Conservation (phyloP, 2,888 invertebrate genomes). For the Arenicola marina region DNA sequence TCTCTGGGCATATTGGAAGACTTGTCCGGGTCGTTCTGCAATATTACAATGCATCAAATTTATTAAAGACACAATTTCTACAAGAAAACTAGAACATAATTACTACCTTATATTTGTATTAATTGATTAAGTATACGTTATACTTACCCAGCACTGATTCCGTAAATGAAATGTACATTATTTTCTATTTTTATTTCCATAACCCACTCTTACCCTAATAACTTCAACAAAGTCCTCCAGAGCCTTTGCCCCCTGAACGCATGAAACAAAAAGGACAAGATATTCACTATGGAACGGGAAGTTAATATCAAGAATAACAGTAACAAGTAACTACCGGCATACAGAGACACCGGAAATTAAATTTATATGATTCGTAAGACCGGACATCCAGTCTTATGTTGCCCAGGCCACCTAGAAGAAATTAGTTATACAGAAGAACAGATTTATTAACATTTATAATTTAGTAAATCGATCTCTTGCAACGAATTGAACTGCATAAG, state of each 20-base stretch:
- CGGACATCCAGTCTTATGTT: no score
- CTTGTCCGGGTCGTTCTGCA: constrained; percentile 65
- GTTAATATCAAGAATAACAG: no score
- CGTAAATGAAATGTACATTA: not conserved
- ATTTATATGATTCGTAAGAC: no score
- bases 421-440: no score
- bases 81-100: not conserved
- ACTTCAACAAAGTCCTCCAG: constrained; percentile 92
- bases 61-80: not conserved
- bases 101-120: not conserved
- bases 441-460: no score
- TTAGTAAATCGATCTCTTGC: no score
- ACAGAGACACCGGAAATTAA: not conserved
- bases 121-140: not conserved
- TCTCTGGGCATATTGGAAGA: constrained; percentile 81
- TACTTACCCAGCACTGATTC: not conserved
- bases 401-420: no score
- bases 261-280: no score
- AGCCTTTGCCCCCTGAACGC: constrained; percentile 79
- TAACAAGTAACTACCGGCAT: not conserved
- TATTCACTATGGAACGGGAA: no score
- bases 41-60: constrained; percentile 1
- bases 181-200: not conserved
- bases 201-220: constrained; percentile 65
- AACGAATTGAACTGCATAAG: no score